These are phyloP conservation scores for Lycocorax pyrrhopterus DNA, from an alignment of 2,113 vertebrate species.

Conservation along the genomic window DNA sequence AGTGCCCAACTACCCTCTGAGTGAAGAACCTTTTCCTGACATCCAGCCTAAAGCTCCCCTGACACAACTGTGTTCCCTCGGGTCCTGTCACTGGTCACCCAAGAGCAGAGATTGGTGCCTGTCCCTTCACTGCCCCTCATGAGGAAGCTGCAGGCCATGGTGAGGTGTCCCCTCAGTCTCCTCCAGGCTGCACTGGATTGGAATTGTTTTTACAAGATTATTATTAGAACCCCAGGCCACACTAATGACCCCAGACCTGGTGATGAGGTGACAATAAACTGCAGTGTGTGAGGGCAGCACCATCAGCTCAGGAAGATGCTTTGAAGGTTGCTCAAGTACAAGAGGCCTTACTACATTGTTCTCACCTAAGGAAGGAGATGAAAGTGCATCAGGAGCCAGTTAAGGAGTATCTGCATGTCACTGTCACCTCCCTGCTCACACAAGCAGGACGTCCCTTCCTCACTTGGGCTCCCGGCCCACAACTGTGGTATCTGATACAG, in stretches of 20 bases:
- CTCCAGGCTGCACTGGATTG: background rate
- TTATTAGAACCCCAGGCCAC: background rate
- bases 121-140: background rate
- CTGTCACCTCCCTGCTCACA: background rate
- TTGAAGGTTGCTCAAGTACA: background rate
- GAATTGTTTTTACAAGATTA: background rate
- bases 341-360: background rate
- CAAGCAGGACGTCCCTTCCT: background rate
- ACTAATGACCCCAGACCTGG: background rate
- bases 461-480: accelerated
- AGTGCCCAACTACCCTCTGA: background rate
- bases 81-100: background rate
- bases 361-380: background rate
- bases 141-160: background rate
- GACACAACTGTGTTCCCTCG: background rate
- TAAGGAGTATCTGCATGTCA: background rate
- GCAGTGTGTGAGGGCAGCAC: background rate
- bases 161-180: background rate
- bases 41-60: background rate
- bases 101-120: background rate
- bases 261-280: background rate
- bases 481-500: background rate
- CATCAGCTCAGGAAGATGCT: background rate
- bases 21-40: background rate
- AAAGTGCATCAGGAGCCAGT: conserved; percentile 10